phyloP scores from a whole-genome alignment of 2,797 vertebrate species.

The Smutsia temminckii region DNA sequence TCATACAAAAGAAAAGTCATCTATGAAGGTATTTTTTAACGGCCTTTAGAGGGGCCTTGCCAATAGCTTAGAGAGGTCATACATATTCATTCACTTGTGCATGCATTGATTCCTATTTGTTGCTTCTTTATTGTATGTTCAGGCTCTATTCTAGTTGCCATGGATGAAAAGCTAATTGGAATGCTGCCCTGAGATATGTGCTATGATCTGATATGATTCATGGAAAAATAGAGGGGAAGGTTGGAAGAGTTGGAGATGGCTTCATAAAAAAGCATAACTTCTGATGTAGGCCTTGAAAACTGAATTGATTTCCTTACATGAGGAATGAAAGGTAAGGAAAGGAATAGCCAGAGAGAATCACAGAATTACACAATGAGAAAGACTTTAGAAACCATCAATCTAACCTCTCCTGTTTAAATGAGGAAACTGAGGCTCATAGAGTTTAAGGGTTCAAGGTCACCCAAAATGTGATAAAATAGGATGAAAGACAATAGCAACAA shows the following conservation, averaged over 20 bases:
- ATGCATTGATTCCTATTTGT: not conserved
- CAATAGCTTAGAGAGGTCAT: not conserved
- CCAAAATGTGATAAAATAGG: not conserved
- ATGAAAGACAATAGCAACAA: not conserved
- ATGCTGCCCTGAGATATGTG: not conserved
- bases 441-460: not conserved
- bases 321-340: not conserved
- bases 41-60: not conserved
- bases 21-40: not conserved
- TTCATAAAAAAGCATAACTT: not conserved
- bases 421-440: not conserved
- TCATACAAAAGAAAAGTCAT: not conserved
- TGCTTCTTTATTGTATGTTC: not conserved
- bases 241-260: not conserved
- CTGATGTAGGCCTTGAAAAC: not conserved
- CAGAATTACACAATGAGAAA: not conserved
- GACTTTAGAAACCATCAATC: not conserved
- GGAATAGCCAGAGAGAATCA: not conserved
- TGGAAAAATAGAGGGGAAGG: not conserved
- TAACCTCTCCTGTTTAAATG: not conserved
- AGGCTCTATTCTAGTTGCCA: not conserved
- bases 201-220: not conserved
- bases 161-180: not conserved
- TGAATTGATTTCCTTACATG: conserved; percentile 5
- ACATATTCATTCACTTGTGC: not conserved